Conservation (phyloP, 2,113 vertebrate species). For the Alethe diademata region DNA sequence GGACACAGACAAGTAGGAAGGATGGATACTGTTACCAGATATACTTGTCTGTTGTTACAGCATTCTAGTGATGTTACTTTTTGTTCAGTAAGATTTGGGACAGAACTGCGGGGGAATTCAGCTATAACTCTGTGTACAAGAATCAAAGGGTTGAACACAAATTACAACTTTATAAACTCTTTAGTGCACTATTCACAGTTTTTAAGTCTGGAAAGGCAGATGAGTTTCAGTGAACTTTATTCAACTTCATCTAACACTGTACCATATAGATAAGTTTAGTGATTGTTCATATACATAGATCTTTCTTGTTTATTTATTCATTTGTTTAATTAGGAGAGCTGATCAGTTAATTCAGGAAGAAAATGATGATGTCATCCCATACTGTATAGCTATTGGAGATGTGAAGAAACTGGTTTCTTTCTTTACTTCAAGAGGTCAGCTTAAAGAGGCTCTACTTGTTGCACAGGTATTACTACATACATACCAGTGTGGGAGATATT, state of each 20-base stretch:
- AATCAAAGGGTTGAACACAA: not conserved
- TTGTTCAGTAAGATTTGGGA: not conserved
- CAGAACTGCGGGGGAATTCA: not conserved
- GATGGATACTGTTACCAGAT: not conserved
- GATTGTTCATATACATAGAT: not conserved
- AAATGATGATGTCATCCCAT: slow-evolving; percentile 92
- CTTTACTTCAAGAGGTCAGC: slow-evolving; percentile 90
- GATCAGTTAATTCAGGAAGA: slow-evolving; percentile 95
- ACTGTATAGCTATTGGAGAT: slow-evolving; percentile 91
- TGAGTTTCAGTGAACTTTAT: not conserved
- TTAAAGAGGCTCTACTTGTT: slow-evolving; percentile 90
- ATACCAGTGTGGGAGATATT: not conserved
- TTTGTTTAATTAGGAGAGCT: slow-evolving; percentile 82
- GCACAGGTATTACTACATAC: slow-evolving; percentile 81
- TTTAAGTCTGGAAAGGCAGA: not conserved
- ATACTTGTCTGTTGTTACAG: not conserved
- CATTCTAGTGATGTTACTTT: not conserved
- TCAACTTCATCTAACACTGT: not conserved
- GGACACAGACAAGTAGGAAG: not conserved
- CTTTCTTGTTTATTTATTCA: not conserved
- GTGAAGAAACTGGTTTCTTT: slow-evolving; percentile 89
- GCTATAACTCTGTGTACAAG: not conserved
- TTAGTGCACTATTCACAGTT: not conserved
- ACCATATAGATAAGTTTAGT: not conserved
- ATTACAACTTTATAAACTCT: not conserved